phyloP scores from a whole-genome alignment of 2,113 vertebrate genomes.

The Cyanoramphus novaezelandiae region DNA sequence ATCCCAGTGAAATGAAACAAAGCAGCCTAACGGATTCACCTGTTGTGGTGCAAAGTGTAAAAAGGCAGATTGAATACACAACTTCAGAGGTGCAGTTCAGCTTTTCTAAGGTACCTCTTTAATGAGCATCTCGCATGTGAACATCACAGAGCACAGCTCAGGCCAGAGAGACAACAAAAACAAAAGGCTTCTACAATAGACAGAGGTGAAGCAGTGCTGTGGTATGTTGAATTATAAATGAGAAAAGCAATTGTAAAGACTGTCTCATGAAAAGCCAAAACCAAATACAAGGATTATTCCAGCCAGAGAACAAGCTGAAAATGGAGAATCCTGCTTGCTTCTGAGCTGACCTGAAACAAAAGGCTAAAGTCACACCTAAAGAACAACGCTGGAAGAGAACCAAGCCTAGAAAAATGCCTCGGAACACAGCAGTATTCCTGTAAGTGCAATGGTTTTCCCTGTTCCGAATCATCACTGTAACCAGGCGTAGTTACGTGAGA shows the following conservation, averaged over 20 bases:
- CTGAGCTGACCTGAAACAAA: not conserved
- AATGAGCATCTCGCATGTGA: not conserved
- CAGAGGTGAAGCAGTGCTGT: not conserved
- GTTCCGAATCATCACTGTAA: not conserved
- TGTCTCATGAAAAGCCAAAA: not conserved
- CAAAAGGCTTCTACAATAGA: not conserved
- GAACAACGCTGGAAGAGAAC: not conserved
- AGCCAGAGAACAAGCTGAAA: not conserved
- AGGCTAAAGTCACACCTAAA: not conserved
- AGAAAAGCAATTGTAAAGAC: not conserved
- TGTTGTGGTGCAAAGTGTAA: not conserved
- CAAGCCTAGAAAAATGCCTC: not conserved
- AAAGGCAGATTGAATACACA: not conserved
- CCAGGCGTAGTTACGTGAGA: fast-evolving
- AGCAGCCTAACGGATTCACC: not conserved
- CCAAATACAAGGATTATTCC: not conserved
- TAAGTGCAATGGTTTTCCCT: not conserved
- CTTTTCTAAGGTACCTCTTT: not conserved
- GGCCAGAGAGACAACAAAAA: not conserved
- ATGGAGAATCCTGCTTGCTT: not conserved
- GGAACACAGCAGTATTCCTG: not conserved
- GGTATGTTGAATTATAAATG: not conserved
- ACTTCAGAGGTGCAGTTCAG: not conserved
- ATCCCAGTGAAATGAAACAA: conserved; percentile 57
- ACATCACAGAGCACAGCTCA: not conserved